phyloP scores from a whole-genome alignment of 2,888 invertebrate species.

The Tuta absoluta region DNA sequence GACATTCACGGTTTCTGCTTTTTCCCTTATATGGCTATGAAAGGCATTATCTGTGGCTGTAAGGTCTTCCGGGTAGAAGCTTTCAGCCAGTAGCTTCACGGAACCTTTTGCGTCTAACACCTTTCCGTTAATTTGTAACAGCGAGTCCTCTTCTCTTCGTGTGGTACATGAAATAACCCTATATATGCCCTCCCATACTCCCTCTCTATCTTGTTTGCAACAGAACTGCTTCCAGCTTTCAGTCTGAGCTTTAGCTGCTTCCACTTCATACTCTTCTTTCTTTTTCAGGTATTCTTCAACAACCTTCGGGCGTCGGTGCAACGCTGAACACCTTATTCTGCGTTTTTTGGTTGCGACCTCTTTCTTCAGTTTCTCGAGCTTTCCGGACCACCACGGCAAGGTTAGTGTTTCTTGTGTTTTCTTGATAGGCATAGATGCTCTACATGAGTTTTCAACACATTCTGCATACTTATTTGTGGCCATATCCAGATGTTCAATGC shows the following conservation, averaged over 20 bases:
- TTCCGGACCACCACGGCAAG: conserved; percentile 21
- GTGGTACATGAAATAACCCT: too few species aligned
- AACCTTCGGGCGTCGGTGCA: conserved; percentile 22
- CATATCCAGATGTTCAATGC: too few species aligned
- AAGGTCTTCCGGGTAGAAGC: conserved; percentile 8
- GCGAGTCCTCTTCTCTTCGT: too few species aligned
- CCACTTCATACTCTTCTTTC: conserved; percentile 24
- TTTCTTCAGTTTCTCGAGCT: background rate
- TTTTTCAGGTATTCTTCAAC: conserved; percentile 27
- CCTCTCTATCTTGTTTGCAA: too few species aligned
- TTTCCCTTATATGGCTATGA: background rate
- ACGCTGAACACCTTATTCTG: conserved; percentile 26
- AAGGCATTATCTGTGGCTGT: background rate
- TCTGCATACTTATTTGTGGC: background rate
- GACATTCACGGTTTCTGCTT: background rate
- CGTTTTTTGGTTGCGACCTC: too few species aligned
- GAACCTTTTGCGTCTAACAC: too few species aligned
- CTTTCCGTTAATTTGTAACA: too few species aligned
- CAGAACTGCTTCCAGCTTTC: too few species aligned
- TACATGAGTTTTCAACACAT: background rate
- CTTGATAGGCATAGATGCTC: conserved; percentile 1
- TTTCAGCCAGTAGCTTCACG: conserved; percentile 28
- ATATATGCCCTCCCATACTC: too few species aligned
- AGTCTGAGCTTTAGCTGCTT: conserved; percentile 4
- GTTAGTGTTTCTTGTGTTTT: background rate